Evolutionary conservation across 1,140 invertebrate genomes (phyloP), one percentile per base, ranked within the genome.

Genomic region (Caenorhabditis brenneri): DNA sequence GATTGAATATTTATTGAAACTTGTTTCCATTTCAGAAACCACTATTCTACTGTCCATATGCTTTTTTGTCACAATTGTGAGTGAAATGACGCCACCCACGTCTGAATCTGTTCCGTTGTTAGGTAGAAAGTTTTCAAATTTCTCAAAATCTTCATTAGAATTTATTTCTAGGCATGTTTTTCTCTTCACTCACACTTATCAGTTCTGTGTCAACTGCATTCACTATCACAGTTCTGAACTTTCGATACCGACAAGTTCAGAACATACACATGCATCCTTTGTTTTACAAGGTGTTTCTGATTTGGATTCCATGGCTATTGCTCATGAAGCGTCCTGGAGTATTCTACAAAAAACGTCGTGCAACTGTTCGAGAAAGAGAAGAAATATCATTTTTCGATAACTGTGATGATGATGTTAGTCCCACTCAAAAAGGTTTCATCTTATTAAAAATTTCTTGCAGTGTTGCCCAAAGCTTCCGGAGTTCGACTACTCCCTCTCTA

Each of bases 21-120:
- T 10, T 31, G 48, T n/a, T 33, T 27, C 4, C 33, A 42, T 95
- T 95, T 89, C 95, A 97, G 96, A 95, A 94, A 95, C 97, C 92
- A 97, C 92, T 7, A 92, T 92, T 12, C 85, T 92, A 5, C 84
- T 92, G 12, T 91, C 91, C 2, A 86, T 92, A 39, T 91, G 91
- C 78, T 91, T 92, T 31, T 92, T 91, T 84, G 84, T 91, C 6
- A 86, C 91, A 10, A 87, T 92, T 19, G 91, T 92, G 1, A 88
- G 90, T 60, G 91, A 92, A 55, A 94, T 96, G 91, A 96, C 97
- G 92, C 97, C 96, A 92, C 95, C 96, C 93, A 96, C 96, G 91
- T 97, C 96, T 91, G 96, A 98, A 92, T 96, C 96, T 91, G 95
- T 98, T 91, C 96, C 96, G 91, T 93, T 98, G 91, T 95, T 98